phyloP scores from a whole-genome alignment of 2,797 vertebrate species.

The Monodelphis domestica region DNA sequence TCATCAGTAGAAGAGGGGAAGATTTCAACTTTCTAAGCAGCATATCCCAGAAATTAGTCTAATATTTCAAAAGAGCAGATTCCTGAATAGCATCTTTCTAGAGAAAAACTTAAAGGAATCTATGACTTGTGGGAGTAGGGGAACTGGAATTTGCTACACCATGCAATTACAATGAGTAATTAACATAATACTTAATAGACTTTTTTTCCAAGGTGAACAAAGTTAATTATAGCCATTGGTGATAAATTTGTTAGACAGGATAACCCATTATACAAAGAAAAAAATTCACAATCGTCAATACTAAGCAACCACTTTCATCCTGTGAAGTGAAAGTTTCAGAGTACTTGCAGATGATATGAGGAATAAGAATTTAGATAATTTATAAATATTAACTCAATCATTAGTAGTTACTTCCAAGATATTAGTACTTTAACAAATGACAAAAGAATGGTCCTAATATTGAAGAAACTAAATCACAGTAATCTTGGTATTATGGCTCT shows the following conservation, averaged over 20 bases:
- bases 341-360: neutral
- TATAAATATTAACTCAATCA: neutral
- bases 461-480: neutral
- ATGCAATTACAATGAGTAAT: neutral
- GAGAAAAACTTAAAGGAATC: neutral
- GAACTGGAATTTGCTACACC: neutral
- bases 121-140: neutral
- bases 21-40: no score
- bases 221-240: neutral
- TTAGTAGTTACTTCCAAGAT: neutral
- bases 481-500: neutral
- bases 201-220: neutral
- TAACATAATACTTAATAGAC: neutral
- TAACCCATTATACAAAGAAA: neutral
- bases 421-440: neutral
- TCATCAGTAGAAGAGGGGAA: no score
- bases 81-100: neutral
- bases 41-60: neutral
- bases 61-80: neutral
- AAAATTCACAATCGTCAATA: neutral
- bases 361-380: neutral
- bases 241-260: neutral
- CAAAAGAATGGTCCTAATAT: neutral
- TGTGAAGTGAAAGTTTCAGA: neutral
- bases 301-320: neutral